phyloP scores from a whole-genome alignment of 2,888 invertebrate species.

The Xestia ashworthii region DNA sequence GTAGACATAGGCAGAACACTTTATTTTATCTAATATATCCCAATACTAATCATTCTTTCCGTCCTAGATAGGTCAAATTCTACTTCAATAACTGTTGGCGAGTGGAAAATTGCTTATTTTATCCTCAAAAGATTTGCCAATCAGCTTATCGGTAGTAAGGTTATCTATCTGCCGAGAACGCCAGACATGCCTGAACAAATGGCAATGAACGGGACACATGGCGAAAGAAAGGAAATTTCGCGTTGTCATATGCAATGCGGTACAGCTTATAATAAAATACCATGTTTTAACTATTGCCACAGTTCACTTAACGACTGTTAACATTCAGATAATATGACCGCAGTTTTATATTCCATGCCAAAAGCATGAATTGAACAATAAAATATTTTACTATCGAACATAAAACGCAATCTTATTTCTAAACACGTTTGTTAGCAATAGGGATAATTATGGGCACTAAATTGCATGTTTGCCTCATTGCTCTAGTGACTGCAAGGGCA shows the following conservation, averaged over 20 bases:
- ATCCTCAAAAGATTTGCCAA: neutral
- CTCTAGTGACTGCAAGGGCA: too few species aligned
- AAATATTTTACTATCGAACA: slow-evolving; percentile 13
- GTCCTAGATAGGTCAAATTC: neutral
- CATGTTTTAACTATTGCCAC: neutral
- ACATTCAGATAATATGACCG: slow-evolving; percentile 2
- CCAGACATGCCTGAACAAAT: neutral
- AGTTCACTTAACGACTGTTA: neutral
- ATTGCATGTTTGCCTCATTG: neutral
- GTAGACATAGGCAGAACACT: neutral
- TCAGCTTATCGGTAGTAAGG: too few species aligned
- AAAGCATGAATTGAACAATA: slow-evolving; percentile 20
- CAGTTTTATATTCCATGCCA: slow-evolving; percentile 9
- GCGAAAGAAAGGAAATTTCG: neutral
- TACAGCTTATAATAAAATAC: neutral
- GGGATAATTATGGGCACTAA: neutral
- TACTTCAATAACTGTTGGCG: neutral
- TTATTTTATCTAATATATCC: neutral
- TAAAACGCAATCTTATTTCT: slow-evolving; percentile 19
- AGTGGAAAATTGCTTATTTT: neutral
- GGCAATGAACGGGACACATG: neutral
- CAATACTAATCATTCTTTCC: neutral
- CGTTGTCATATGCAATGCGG: neutral
- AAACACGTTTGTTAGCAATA: slow-evolving; percentile 10
- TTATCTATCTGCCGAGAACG: neutral